Percentiles rank a stretch among this genome's conserved stretches.
Evolutionary conservation across 30 jellyfish, hydroid and myxozoan species (phyloP).

Genomic region (Aurelia coerulea): DNA sequence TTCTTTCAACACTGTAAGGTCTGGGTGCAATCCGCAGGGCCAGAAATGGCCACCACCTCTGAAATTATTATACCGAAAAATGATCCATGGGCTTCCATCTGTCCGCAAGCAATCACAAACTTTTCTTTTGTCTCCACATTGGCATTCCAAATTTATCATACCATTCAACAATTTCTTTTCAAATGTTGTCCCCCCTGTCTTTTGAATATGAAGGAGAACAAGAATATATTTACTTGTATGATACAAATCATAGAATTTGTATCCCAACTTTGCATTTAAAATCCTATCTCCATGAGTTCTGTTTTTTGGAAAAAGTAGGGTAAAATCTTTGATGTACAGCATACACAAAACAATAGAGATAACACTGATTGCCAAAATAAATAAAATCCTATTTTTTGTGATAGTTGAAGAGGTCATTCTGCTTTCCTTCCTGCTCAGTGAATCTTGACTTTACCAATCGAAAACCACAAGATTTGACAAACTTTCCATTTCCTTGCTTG

Average conservation of each 20-base stretch:
- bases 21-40: slow-evolving; percentile 99
- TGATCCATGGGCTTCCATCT: slow-evolving; percentile 77
- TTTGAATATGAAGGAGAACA: slow-evolving; percentile 88
- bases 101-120: slow-evolving; percentile 74
- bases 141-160: slow-evolving; percentile 59
- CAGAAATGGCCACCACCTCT: slow-evolving; percentile 26
- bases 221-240: slow-evolving; percentile 1
- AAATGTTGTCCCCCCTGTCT: slow-evolving; percentile 90
- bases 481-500: too few species aligned
- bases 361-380: too few species aligned
- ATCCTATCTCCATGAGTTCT: too few species aligned
- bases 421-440: too few species aligned
- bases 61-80: slow-evolving; percentile 73
- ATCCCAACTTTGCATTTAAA: too few species aligned
- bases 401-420: too few species aligned
- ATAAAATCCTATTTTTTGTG: too few species aligned
- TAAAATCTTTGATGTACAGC: too few species aligned
- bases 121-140: slow-evolving; percentile 22
- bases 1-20: slow-evolving; percentile 40
- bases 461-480: too few species aligned
- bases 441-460: too few species aligned
- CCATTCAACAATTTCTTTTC: slow-evolving; percentile 63
- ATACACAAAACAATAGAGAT: too few species aligned
- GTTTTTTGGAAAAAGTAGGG: too few species aligned
- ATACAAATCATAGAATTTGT: not conserved